Conservation (phyloP, 2,113 vertebrate species). For the Oryzias celebensis region DNA sequence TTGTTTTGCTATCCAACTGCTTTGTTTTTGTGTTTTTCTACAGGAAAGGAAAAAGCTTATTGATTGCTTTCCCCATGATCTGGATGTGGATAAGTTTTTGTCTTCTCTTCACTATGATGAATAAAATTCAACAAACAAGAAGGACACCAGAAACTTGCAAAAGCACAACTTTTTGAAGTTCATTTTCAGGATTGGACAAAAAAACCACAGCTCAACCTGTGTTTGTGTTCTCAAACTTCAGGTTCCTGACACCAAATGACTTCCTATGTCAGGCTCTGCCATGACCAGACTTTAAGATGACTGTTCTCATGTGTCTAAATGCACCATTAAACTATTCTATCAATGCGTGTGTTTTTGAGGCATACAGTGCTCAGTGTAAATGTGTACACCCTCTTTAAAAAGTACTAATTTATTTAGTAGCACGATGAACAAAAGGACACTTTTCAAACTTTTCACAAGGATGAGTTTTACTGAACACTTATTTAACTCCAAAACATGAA, state of each 20-base stretch:
- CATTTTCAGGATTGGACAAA: conserved; percentile 49
- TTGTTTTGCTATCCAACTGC: conserved; percentile 5
- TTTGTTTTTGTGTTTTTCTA: conserved; percentile 22
- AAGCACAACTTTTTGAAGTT: conserved; percentile 38
- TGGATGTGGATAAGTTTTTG: conserved; percentile 98
- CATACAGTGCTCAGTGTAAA: too few species aligned
- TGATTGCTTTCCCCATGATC: conserved; percentile 90
- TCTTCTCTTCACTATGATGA: conserved; percentile 97
- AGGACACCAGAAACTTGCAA: conserved; percentile 11
- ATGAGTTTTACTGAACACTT: too few species aligned
- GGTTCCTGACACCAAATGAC: conserved; percentile 34
- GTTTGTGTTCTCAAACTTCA: conserved; percentile 25
- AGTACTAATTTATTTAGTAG: too few species aligned
- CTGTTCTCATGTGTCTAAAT: neutral
- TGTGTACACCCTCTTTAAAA: too few species aligned
- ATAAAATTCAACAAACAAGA: conserved; percentile 59
- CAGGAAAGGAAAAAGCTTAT: conserved; percentile 89
- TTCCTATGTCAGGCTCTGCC: conserved; percentile 15
- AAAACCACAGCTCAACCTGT: conserved; percentile 57
- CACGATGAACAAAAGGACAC: too few species aligned
- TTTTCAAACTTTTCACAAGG: too few species aligned
- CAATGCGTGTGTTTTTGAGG: too few species aligned
- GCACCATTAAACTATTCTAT: too few species aligned
- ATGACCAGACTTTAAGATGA: conserved; percentile 8
- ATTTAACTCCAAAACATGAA: too few species aligned